Conservation (phyloP, 2,113 vertebrate species). For the Hemiscyllium ocellatum region DNA sequence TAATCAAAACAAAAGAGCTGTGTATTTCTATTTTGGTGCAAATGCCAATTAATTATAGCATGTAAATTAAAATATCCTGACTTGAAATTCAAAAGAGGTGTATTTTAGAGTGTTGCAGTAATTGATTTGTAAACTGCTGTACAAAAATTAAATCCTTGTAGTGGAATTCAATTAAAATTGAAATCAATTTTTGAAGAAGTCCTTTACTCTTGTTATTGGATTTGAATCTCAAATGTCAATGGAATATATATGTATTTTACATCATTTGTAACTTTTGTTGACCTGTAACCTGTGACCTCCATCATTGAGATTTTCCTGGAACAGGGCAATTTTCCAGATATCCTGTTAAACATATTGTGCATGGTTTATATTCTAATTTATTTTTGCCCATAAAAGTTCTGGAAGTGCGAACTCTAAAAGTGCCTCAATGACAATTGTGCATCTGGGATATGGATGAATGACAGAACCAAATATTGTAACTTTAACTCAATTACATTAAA, state of each 20-base stretch:
- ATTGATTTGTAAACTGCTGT: neutral
- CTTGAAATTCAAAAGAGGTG: neutral
- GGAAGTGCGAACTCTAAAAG: neutral
- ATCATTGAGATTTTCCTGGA: neutral
- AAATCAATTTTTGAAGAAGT: conserved; percentile 16
- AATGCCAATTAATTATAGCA: neutral
- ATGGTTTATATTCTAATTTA: neutral
- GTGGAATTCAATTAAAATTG: neutral
- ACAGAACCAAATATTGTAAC: neutral
- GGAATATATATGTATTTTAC: neutral
- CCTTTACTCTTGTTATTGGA: neutral
- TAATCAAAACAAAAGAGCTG: neutral
- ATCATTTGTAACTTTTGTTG: neutral
- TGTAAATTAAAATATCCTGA: neutral
- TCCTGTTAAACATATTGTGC: neutral
- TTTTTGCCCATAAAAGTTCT: neutral
- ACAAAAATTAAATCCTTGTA: too few relatives aligned
- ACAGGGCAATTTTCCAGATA: neutral
- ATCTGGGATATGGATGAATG: neutral
- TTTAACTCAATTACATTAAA: neutral
- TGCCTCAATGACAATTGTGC: neutral
- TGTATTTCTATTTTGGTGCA: neutral
- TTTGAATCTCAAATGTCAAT: neutral
- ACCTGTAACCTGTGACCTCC: neutral
- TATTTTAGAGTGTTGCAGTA: neutral